Evolutionary conservation across 2,888 invertebrate species (phyloP).

Genomic region (Apamea sordens): DNA sequence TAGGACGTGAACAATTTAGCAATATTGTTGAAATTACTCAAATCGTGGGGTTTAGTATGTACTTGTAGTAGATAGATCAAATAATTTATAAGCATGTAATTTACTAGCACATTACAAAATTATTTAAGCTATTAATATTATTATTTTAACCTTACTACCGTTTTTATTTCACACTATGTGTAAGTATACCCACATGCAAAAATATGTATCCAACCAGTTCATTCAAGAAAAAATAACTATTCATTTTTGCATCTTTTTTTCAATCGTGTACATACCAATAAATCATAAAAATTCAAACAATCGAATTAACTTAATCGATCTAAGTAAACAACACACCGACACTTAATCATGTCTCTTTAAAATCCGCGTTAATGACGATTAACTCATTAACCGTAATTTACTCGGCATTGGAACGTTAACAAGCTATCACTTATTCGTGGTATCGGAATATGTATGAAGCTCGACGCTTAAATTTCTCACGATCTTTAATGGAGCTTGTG

Average conservation of each 20-base stretch:
- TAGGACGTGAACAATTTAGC: conserved; percentile 13
- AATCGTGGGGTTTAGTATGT: not conserved
- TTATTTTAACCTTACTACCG: not conserved
- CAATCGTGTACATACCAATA: not conserved
- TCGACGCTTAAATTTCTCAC: conserved; percentile 29
- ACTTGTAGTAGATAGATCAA: not conserved
- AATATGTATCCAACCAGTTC: not conserved
- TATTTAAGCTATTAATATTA: not conserved
- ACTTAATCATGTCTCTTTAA: conserved; percentile 16
- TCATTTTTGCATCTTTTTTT: not conserved
- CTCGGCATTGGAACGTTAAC: conserved; percentile 39
- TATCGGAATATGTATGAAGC: conserved; percentile 38
- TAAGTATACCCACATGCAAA: not conserved
- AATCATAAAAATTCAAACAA: conserved; percentile 9
- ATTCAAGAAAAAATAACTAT: not conserved
- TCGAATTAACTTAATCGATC: conserved; percentile 6
- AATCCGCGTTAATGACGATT: conserved; percentile 40
- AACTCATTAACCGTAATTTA: conserved; percentile 51
- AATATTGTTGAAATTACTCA: conserved; percentile 1
- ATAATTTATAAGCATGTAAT: not conserved
- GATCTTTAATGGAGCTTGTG: not conserved
- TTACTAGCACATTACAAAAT: not conserved
- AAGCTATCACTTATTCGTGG: conserved; percentile 29
- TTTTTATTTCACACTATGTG: not conserved
- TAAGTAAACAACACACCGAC: conserved; percentile 7